Evolutionary conservation across 2,888 invertebrate genomes (phyloP).

Genomic region (Andrena haemorrhoa): DNA sequence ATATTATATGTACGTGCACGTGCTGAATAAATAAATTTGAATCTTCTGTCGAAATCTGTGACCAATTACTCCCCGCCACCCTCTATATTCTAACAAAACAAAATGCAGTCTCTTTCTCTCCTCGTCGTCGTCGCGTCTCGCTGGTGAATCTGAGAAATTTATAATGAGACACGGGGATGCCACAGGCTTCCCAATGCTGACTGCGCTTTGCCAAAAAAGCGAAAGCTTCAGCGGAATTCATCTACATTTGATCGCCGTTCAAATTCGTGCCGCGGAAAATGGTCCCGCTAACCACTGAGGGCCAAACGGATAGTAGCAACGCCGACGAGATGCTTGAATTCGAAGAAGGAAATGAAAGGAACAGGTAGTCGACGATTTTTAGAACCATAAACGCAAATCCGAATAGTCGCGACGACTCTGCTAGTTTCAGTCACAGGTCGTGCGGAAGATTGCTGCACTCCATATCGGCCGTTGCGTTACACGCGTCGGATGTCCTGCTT

Average conservation of each 20-base stretch:
- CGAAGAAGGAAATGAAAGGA: background rate
- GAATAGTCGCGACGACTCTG: background rate
- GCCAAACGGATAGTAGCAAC: background rate
- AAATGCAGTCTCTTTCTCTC: conserved; percentile 1
- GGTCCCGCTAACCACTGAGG: conserved; percentile 12
- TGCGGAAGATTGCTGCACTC: conserved; percentile 1
- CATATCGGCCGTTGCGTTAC: conserved; percentile 27
- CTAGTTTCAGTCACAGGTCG: background rate
- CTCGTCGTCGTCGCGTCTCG: too few species aligned
- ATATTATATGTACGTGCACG: too few species aligned
- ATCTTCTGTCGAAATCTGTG: background rate
- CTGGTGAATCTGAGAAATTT: conserved; percentile 10
- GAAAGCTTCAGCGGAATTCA: background rate
- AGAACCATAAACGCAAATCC: background rate
- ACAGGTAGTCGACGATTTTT: conserved; percentile 9
- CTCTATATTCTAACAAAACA: background rate
- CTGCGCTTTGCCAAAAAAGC: too few species aligned
- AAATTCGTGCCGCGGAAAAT: background rate
- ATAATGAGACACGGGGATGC: conserved; percentile 5
- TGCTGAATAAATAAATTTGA: background rate
- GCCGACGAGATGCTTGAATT: background rate
- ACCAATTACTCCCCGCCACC: background rate
- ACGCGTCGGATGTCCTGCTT: conserved; percentile 52
- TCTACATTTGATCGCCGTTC: background rate
- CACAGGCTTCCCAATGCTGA: background rate